A percentile compares a stretch with the other conserved stretches of the same genome.
These are phyloP conservation scores for Solea senegalensis DNA, from an alignment of 2,113 vertebrate species.

Conservation along the genomic window DNA sequence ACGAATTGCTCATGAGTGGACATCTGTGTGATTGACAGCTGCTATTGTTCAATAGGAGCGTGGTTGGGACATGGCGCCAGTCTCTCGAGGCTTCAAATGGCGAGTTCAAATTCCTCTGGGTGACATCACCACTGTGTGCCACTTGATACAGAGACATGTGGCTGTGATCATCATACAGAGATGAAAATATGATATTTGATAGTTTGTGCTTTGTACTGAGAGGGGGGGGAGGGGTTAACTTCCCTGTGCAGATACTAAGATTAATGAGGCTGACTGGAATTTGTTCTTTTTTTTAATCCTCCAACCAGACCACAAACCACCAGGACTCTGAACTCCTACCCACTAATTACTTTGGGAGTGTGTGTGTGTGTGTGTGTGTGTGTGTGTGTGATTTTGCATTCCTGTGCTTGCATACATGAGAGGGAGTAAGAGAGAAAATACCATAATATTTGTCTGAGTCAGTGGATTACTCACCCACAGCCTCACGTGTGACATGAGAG, in stretches of 20 bases:
- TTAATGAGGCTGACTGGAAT: conserved; percentile 61
- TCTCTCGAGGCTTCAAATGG: too few relatives aligned
- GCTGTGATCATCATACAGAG: conserved; percentile 7
- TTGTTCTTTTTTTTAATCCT: conserved; percentile 38
- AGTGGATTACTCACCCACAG: conserved; percentile 58
- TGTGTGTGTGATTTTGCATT: conserved; percentile 33
- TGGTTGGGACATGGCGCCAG: too few relatives aligned
- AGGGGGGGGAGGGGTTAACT: conserved; percentile 26
- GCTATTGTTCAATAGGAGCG: too few relatives aligned
- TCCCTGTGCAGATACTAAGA: conserved; percentile 50
- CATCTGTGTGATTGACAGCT: too few relatives aligned
- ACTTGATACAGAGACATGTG: not conserved
- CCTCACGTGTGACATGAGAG: conserved; percentile 35
- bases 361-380: conserved; percentile 28
- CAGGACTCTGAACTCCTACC: conserved; percentile 50
- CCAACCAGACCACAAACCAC: conserved; percentile 59
- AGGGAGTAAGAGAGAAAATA: conserved; percentile 38
- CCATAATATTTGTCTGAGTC: conserved; percentile 59
- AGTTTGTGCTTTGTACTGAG: conserved; percentile 18
- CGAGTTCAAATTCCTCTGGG: too few relatives aligned
- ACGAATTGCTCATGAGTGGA: too few relatives aligned
- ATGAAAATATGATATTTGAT: conserved; percentile 3
- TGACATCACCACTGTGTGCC: too few relatives aligned
- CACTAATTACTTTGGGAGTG: conserved; percentile 60
- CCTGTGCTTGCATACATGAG: conserved; percentile 13